Evolutionary conservation across 1,140 invertebrate genomes (phyloP), one percentile per base, ranked within the genome.

Genomic region (Vanessa tameamea): DNA sequence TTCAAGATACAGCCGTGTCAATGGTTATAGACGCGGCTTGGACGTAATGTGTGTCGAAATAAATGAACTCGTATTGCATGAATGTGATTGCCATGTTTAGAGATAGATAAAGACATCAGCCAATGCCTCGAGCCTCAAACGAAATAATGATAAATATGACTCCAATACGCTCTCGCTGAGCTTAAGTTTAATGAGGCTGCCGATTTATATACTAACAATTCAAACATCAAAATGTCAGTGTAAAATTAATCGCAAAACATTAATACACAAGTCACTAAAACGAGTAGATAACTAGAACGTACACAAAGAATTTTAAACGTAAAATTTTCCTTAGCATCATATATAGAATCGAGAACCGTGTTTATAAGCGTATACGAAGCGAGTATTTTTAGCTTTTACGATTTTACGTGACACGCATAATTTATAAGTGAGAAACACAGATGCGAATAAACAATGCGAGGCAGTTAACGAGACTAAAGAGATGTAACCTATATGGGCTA

Each of bases 71-170:
- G 50, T 66, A 65, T 72, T 66, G 53, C 64, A 57, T 66, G 37
- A 72, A 72, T 72, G 59, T 71, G 50, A 55, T 72, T 47, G 64
- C 70, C 50, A 72, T 72, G 64, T 66, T 61, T 53, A 65, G 63
- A 55, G 14, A 61, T 23, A 66, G 64, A 68, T 68, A 57, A 57
- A 68, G 66, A 68, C 66, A 20, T 67, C 48, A 53, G 37, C 13
- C 64, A 9, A 16, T 43, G 66, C 16, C 26, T 26, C 26, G 23
- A 43, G 53, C 23, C 15, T 68, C 8, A 20, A 51, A 23, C 12
- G 55, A 55, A 57, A 16, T 57, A 57, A 11, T 55, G 53, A 55
- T 55, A 23, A 57, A 57, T 57, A 26, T n/a, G 12, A 51, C n/a
- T 13, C 9, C 20, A 12, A 23, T 57, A 20, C 16, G 11, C 48